phyloP scores from a whole-genome alignment of 2,888 invertebrate genomes.

The Morpho helenor region DNA sequence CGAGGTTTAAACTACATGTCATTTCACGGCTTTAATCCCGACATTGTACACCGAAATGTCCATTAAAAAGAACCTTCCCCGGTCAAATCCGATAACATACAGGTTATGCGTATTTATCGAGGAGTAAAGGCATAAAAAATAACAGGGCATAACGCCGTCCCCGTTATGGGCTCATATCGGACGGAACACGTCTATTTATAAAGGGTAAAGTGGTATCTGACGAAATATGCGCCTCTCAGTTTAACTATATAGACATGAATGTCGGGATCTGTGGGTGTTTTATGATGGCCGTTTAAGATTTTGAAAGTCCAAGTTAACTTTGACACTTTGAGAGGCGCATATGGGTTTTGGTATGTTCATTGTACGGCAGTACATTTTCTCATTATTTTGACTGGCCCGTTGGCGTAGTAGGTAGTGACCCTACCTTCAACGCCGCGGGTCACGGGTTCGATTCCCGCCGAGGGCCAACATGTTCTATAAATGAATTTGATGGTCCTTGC shows the following conservation, averaged over 20 bases:
- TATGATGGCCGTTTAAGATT: constrained; percentile 10
- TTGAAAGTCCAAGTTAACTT: too few species aligned
- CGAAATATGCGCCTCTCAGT: constrained; percentile 25
- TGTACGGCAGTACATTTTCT: too few species aligned
- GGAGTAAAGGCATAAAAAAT: constrained; percentile 26
- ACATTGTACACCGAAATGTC: constrained; percentile 3
- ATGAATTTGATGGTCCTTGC: too few species aligned
- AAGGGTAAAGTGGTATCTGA: constrained; percentile 23
- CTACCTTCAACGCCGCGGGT: too few species aligned
- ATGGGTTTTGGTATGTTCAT: too few species aligned
- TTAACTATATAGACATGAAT: constrained; percentile 27
- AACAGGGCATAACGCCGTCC: constrained; percentile 25
- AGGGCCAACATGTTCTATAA: too few species aligned
- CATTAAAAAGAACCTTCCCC: constrained; percentile 19
- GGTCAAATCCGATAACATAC: constrained; percentile 14
- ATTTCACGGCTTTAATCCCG: constrained; percentile 5
- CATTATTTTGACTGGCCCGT: too few species aligned
- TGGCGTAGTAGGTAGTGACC: too few species aligned
- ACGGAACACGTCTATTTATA: constrained; percentile 28
- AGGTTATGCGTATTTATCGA: constrained; percentile 24
- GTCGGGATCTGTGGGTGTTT: constrained; percentile 12
- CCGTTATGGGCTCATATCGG: constrained; percentile 25
- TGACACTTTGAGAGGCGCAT: too few species aligned
- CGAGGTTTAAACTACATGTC: constrained; percentile 6
- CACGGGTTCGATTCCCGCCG: too few species aligned